Percentiles rank a stretch among this genome's conserved stretches.
These are phyloP conservation scores for Cottoperca gobio DNA, from an alignment of 2,797 vertebrate species.

Conservation along the genomic window DNA sequence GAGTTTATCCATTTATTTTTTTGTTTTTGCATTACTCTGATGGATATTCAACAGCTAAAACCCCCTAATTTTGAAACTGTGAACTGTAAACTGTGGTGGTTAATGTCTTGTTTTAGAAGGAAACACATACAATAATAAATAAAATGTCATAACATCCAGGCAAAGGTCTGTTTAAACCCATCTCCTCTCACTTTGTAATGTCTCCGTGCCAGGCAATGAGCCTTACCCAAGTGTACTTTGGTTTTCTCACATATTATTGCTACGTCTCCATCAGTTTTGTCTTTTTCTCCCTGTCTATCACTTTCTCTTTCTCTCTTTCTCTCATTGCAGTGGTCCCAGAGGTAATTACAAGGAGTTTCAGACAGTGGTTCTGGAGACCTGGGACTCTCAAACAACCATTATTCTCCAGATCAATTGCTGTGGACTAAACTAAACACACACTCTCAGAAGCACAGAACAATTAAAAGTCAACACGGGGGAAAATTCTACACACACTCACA, in stretches of 20 bases:
- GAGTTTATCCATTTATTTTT: not conserved
- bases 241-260: slow-evolving; percentile 31
- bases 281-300: slow-evolving; percentile 11
- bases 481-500: slow-evolving; percentile 25
- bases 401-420: slow-evolving; percentile 77
- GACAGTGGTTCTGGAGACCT: slow-evolving; percentile 64
- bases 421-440: slow-evolving; percentile 74
- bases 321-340: slow-evolving; percentile 63
- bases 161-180: slow-evolving; percentile 11
- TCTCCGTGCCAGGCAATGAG: slow-evolving; percentile 5
- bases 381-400: slow-evolving; percentile 66
- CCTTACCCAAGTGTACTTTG: slow-evolving; percentile 5
- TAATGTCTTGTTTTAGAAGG: not conserved
- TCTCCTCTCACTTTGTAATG: slow-evolving; percentile 1
- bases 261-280: slow-evolving; percentile 35
- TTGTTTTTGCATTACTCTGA: not conserved
- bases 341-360: slow-evolving; percentile 76
- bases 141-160: not conserved
- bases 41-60: not conserved
- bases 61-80: not conserved
- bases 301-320: slow-evolving; percentile 4
- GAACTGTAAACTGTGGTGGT: not conserved
- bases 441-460: slow-evolving; percentile 76
- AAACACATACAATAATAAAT: not conserved
- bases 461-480: slow-evolving; percentile 71